Conservation (phyloP, 1,140 invertebrate genomes). For the Cataglyphis hispanica region DNA sequence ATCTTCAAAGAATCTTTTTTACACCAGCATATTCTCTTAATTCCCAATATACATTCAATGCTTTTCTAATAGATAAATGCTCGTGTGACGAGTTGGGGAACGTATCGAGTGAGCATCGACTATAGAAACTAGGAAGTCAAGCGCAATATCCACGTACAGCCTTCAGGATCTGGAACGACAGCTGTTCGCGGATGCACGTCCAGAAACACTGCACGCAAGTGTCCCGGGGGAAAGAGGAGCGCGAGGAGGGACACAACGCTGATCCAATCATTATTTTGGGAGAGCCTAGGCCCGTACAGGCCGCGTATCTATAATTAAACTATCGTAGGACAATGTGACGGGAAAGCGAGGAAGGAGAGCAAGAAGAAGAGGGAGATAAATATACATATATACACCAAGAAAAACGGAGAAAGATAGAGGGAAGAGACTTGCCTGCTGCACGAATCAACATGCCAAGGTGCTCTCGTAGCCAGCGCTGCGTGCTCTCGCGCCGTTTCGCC, state of each 20-base stretch:
- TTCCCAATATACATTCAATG: not conserved
- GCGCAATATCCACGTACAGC: slow-evolving; percentile 9
- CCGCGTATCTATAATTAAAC: slow-evolving; percentile 83
- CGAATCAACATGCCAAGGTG: slow-evolving; percentile 65
- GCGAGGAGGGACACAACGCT: slow-evolving; percentile 73
- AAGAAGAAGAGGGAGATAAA: not conserved
- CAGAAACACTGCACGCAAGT: slow-evolving; percentile 70
- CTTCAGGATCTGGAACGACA: slow-evolving; percentile 51
- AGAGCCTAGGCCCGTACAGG: slow-evolving; percentile 79
- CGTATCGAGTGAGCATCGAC: not conserved
- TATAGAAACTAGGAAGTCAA: not conserved
- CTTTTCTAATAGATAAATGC: not conserved
- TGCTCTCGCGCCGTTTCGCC: not conserved
- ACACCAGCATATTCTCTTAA: not conserved
- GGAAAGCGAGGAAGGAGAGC: slow-evolving; percentile 57
- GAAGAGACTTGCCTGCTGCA: slow-evolving; percentile 70
- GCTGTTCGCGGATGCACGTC: slow-evolving; percentile 67
- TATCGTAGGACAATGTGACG: slow-evolving; percentile 81
- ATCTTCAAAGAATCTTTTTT: not conserved
- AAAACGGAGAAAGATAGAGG: not conserved
- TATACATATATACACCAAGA: not conserved
- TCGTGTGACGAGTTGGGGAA: not conserved
- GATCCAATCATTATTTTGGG: slow-evolving; percentile 85
- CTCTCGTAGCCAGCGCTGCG: slow-evolving; percentile 23
- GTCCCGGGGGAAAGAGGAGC: slow-evolving; percentile 70